Percentiles rank a stretch among this genome's conserved stretches.
Conservation (phyloP, 2,797 vertebrate species). For the Falco concolor region DNA sequence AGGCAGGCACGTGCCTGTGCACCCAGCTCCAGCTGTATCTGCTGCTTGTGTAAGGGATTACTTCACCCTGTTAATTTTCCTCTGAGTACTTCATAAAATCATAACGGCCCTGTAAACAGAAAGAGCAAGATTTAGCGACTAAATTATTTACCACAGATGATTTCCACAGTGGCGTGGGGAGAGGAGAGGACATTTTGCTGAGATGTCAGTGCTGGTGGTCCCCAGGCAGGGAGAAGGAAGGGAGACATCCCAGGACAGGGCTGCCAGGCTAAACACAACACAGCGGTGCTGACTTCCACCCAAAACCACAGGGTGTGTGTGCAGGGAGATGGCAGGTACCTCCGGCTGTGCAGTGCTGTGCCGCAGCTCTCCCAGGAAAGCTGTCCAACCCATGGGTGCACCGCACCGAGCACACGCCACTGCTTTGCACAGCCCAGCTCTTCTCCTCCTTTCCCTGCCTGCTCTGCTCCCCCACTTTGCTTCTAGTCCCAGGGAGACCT, state of each 20-base stretch:
- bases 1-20: background rate
- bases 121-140: background rate
- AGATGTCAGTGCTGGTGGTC: background rate
- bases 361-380: background rate
- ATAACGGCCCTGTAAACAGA: background rate
- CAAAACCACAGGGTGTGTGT: accelerated
- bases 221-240: background rate
- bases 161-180: background rate
- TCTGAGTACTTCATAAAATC: background rate
- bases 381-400: background rate
- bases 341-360: background rate
- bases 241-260: background rate
- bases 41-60: background rate
- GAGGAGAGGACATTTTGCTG: accelerated
- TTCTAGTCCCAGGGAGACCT: background rate
- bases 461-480: background rate
- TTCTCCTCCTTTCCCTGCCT: background rate
- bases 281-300: background rate
- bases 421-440: background rate
- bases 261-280: background rate
- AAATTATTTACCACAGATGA: background rate
- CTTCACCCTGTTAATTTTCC: background rate
- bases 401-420: background rate
- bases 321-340: background rate
- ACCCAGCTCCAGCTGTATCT: background rate